Evolutionary conservation across 1,140 invertebrate genomes (phyloP), one percentile per base, ranked within the genome.

Genomic region (Oscheius sp.): DNA sequence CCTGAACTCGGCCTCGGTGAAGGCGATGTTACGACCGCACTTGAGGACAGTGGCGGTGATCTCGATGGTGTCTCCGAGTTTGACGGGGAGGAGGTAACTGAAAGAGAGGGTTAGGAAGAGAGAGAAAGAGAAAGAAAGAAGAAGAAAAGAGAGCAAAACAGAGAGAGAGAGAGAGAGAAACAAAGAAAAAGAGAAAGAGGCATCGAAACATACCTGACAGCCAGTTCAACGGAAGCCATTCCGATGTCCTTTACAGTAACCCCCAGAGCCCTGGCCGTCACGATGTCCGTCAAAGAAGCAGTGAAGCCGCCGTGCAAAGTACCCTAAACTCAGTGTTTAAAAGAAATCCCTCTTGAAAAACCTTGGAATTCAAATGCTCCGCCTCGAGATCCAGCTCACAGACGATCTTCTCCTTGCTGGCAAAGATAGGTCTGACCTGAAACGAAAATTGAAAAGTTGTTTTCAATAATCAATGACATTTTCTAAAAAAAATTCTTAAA

Each of bases 311-410:
- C 70, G 34, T 73, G 70, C n/a, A 69, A 34, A 15, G 67, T 69
- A 7, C 67, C 67, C 67, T 69, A 29, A 38, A 58, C 45, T 38
- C 1, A 23, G 28, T 23, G 20, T 52, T 3, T 3, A 52, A n/a
- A 3, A n/a, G n/a, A 4, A 38, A 64, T 34, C 92, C 93, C 45
- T 93, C 92, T 86, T 95, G 92, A 2, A 95, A 84, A 0, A 92
- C 91, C 55, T 85, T 86, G 26, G 86, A 78, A 85, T 96, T 96
- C 0, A 90, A 81, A 84, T 94, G 91, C 70, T 93, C 90, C 28
- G 90, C 85, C 0, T 86, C 87, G 0, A 97, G 89, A 79, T 88
- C 89, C 78, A 96, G 89, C 85, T 94, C 90, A 31, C 90, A 91
- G 32, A 87, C 85, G 79, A 78, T n/a, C 4, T 65, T 68, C 4